These are phyloP conservation scores for Phania funesta DNA, from an alignment of 2,888 invertebrate genomes.

Conservation along the genomic window DNA sequence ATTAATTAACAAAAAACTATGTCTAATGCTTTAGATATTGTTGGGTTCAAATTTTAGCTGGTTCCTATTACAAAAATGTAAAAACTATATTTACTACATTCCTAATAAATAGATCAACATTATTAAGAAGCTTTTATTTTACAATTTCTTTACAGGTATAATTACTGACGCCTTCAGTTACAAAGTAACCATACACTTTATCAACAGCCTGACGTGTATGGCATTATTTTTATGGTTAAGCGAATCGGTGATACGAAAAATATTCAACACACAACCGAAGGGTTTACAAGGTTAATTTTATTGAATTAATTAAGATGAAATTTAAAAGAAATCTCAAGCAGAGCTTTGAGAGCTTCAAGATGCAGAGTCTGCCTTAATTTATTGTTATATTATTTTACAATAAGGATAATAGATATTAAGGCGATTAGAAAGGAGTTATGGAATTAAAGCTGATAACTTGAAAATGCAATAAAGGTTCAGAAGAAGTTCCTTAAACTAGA, in stretches of 20 bases:
- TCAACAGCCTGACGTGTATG: conserved; percentile 73
- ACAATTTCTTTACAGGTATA: conserved; percentile 73
- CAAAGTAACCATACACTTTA: conserved; percentile 73
- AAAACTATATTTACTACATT: no score
- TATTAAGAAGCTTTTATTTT: no score
- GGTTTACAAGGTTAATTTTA: conserved; percentile 20
- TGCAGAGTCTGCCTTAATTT: conserved; percentile 36
- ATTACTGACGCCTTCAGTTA: conserved; percentile 75
- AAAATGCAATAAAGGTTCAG: background rate
- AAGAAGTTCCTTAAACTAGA: background rate
- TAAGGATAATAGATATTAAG: background rate
- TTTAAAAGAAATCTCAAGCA: conserved; percentile 17
- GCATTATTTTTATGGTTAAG: conserved; percentile 74
- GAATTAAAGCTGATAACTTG: no score
- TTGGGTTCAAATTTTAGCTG: no score
- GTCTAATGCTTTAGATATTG: no score
- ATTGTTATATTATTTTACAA: conserved; percentile 20
- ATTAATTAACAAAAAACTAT: no score
- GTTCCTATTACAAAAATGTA: no score
- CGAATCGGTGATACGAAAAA: conserved; percentile 73
- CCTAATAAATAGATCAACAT: background rate
- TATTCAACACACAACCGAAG: conserved; percentile 64
- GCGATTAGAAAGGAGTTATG: background rate
- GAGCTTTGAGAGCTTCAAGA: conserved; percentile 26
- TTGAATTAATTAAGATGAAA: background rate